Conservation (phyloP, 2,797 vertebrate species). For the Xenopus petersii region DNA sequence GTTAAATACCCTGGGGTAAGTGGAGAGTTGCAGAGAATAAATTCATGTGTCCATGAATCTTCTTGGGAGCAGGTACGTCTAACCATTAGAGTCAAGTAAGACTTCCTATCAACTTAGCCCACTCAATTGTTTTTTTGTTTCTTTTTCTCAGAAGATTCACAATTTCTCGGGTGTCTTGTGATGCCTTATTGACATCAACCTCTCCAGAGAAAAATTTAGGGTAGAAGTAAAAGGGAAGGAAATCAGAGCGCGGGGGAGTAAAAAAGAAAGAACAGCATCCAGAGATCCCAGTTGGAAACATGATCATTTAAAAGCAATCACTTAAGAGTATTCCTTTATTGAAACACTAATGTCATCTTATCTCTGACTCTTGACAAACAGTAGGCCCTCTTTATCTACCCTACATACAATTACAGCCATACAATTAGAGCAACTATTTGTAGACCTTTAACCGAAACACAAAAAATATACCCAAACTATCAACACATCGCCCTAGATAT, state of each 20-base stretch:
- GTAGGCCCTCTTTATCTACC: constrained; percentile 34
- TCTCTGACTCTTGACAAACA: constrained; percentile 23
- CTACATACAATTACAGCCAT: constrained; percentile 7
- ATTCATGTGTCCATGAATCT: too few relatives aligned
- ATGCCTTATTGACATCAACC: constrained; percentile 40
- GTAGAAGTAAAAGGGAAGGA: constrained; percentile 28
- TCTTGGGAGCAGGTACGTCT: too few relatives aligned
- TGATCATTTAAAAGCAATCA: constrained; percentile 52
- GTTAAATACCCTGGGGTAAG: too few relatives aligned
- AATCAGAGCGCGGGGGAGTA: constrained; percentile 1
- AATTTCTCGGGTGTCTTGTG: constrained; percentile 5
- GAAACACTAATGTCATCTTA: constrained; percentile 30
- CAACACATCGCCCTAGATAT: not conserved
- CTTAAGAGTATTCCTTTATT: constrained; percentile 33
- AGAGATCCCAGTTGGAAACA: constrained; percentile 16
- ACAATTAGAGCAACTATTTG: not conserved
- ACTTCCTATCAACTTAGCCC: constrained; percentile 50
- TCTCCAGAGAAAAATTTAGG: constrained; percentile 25
- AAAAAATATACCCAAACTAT: not conserved
- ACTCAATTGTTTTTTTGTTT: not conserved
- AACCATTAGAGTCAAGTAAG: constrained; percentile 12
- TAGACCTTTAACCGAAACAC: not conserved
- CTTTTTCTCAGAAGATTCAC: not conserved
- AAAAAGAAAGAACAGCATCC: not conserved
- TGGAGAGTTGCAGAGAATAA: too few relatives aligned